Evolutionary conservation across 2,888 invertebrate species (phyloP).

Genomic region (Campoletis raptor): DNA sequence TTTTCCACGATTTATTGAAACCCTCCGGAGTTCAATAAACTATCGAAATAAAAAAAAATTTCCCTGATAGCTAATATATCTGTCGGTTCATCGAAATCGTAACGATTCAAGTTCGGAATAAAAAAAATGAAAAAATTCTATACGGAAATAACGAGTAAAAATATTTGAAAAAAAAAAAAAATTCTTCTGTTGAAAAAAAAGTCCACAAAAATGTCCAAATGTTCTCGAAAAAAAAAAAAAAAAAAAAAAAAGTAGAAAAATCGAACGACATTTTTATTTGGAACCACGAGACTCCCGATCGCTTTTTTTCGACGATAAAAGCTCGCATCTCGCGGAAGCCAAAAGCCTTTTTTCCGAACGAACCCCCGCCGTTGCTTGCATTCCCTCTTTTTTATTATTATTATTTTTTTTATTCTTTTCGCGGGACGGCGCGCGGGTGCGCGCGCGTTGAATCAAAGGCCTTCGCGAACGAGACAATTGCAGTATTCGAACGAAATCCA

Average conservation of each 20-base stretch:
- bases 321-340: slow-evolving; percentile 51
- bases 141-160: background rate
- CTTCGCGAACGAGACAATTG: slow-evolving; percentile 74
- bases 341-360: slow-evolving; percentile 47
- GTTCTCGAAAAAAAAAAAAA: background rate
- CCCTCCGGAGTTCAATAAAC: slow-evolving; percentile 70
- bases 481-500: slow-evolving; percentile 76
- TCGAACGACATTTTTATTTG: slow-evolving; percentile 9
- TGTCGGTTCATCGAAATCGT: background rate
- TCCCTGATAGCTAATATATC: slow-evolving; percentile 16
- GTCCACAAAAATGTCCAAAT: slow-evolving; percentile 1
- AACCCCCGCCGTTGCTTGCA: slow-evolving; percentile 58
- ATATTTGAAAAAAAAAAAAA: slow-evolving; percentile 5
- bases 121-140: background rate
- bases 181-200: slow-evolving; percentile 1
- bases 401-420: slow-evolving; percentile 59
- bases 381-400: slow-evolving; percentile 58
- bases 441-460: slow-evolving; percentile 71
- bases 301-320: slow-evolving; percentile 55
- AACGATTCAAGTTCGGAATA: background rate
- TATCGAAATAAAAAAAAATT: slow-evolving; percentile 16
- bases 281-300: slow-evolving; percentile 39
- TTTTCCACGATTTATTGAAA: slow-evolving; percentile 70
- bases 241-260: slow-evolving; percentile 22
- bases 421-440: slow-evolving; percentile 16